phyloP scores from a whole-genome alignment of 2,797 vertebrate species.

The Spinus pinus region DNA sequence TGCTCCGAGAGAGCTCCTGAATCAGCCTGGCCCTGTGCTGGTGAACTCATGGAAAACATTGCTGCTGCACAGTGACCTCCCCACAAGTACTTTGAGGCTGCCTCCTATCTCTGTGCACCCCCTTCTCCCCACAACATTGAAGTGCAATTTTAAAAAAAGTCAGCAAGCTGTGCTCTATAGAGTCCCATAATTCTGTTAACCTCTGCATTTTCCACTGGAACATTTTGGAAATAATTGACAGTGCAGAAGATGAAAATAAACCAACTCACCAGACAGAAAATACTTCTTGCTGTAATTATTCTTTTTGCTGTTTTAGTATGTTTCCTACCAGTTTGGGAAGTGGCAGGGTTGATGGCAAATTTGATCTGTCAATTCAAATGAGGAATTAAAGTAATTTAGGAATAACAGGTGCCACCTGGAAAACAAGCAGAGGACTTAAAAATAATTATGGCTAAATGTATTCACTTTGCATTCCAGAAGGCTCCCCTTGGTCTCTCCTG shows the following conservation, averaged over 20 bases:
- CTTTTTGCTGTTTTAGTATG: neutral
- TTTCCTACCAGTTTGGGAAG: neutral
- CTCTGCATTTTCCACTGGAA: neutral
- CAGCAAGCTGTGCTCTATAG: neutral
- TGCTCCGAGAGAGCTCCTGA: neutral
- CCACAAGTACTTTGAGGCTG: neutral
- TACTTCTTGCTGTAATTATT: neutral
- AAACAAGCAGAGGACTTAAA: neutral
- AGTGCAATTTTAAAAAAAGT: neutral
- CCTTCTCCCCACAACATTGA: neutral
- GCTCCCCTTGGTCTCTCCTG: neutral
- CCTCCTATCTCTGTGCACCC: neutral
- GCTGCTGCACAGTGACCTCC: neutral
- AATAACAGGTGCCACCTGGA: neutral
- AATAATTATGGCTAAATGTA: neutral
- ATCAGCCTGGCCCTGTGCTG: neutral
- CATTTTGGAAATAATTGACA: conserved; percentile 4
- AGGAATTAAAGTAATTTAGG: neutral
- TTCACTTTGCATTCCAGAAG: neutral
- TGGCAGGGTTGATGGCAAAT: neutral
- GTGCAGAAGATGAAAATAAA: neutral
- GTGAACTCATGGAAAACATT: neutral
- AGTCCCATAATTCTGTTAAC: neutral
- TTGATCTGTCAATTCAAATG: neutral
- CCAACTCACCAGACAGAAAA: neutral